phyloP scores from a whole-genome alignment of 2,113 vertebrate species.

The Tretioscincus oriximinensis region DNA sequence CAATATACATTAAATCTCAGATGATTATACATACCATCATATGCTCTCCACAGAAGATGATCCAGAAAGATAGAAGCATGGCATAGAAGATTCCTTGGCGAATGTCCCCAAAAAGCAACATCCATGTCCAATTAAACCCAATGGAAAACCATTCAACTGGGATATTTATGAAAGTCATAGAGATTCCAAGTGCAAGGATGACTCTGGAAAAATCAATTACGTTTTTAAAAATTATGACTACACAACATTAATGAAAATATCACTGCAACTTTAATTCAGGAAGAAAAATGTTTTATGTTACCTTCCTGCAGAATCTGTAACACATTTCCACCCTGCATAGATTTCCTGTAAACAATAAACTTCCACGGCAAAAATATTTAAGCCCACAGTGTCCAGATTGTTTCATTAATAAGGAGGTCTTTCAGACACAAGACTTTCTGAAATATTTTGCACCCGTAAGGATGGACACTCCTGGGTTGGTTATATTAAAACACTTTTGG shows the following conservation, averaged over 20 bases:
- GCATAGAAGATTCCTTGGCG: slow-evolving; percentile 97
- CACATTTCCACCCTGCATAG: background rate
- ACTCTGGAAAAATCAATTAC: slow-evolving; percentile 75
- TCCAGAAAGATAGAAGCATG: slow-evolving; percentile 98
- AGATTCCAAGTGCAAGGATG: slow-evolving; percentile 95
- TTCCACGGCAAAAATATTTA: background rate
- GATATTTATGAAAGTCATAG: slow-evolving; percentile 98
- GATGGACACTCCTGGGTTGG: too few relatives aligned
- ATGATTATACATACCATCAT: slow-evolving; percentile 83
- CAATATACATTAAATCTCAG: rapidly evolving
- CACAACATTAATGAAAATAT: rapidly evolving
- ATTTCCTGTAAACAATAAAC: too few relatives aligned
- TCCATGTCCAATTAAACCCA: slow-evolving; percentile 98
- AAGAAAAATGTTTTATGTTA: background rate
- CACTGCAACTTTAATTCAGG: background rate
- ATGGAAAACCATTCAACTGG: slow-evolving; percentile 98
- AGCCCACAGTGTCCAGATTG: background rate
- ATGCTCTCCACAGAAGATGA: slow-evolving; percentile 98
- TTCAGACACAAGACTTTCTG: background rate
- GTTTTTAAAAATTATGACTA: background rate
- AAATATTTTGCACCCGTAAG: background rate
- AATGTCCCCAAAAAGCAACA: slow-evolving; percentile 95
- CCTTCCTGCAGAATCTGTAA: too few relatives aligned
- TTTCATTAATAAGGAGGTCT: background rate
- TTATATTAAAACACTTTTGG: background rate